Evolutionary conservation across 2,888 invertebrate genomes (phyloP).

Genomic region (Pemphredon lugubris): DNA sequence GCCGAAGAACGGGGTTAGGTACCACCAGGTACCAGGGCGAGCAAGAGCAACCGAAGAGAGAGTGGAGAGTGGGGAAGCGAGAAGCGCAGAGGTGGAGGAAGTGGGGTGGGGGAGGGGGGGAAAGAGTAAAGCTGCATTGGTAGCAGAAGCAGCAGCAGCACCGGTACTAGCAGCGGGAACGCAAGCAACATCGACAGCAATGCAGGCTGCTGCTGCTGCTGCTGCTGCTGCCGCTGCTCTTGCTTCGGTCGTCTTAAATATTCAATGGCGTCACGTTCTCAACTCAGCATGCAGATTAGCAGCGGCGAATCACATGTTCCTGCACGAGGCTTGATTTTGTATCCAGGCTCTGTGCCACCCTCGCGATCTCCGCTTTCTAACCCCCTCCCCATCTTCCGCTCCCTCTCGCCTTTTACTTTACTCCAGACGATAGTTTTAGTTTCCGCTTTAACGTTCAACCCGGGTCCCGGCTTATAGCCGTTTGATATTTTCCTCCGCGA

Average conservation of each 20-base stretch:
- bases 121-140: constrained; percentile 18
- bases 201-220: constrained; percentile 41
- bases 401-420: neutral
- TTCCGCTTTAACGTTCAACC: constrained; percentile 35
- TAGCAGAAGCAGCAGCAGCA: constrained; percentile 16
- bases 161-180: constrained; percentile 13
- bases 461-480: neutral
- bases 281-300: constrained; percentile 78
- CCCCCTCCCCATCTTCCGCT: neutral
- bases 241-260: constrained; percentile 76
- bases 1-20: constrained; percentile 70
- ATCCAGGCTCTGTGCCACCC: constrained; percentile 51
- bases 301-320: constrained; percentile 76
- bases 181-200: constrained; percentile 49
- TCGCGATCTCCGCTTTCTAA: constrained; percentile 6
- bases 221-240: too few species aligned
- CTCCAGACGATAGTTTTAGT: constrained; percentile 23
- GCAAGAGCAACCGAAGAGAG: too few species aligned
- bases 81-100: constrained; percentile 24
- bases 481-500: constrained; percentile 7
- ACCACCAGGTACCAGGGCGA: constrained; percentile 57
- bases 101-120: constrained; percentile 10
- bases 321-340: constrained; percentile 71
- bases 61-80: too few species aligned
- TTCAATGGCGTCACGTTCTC: constrained; percentile 79